Base-by-base conservation (phyloP, 2,888 invertebrate genomes). In the Podabrus alpinus region DNA sequence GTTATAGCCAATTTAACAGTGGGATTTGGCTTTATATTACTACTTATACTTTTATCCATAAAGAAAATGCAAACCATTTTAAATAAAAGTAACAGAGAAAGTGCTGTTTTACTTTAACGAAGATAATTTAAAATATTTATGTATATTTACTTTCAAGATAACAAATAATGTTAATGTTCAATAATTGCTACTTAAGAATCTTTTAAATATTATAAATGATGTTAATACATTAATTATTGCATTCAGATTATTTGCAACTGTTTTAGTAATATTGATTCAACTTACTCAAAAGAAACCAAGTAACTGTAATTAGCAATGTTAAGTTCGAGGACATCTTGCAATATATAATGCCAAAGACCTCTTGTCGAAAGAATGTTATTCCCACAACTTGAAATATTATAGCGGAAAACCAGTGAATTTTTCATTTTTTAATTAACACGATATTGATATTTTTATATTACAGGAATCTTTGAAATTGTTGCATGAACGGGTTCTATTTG, bases 261-360 rank as follows among this genome's bases (percentile, higher is more conserved):
- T 17, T 64, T 64, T 64, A 64, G 15, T 64, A 19, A 64, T 64
- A 64, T 64, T 21, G 62, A 64, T 64, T 64, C 62, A n/a, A 21
- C 15, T 64, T 17, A 45, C 45, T 16, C 25, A 60, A 25, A 60
- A 45, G 45, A 70, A 45, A 17, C n/a, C 64, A 70, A 70, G 62
- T 70, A 70, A 70, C 70, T 70, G 70, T 70, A 61, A 69, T 69
- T 69, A 70, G 45, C 70, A 45, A 29, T 25, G 45, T 64, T 64
- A 70, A 70, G 70, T 70, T 70, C 70, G 70, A 70, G 70, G 70
- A 70, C 70, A 70, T 70, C 62, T 70, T 64, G 70, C 62, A 70
- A 64, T 64, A 64, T 64, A 70, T 64, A 62, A 70, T 64, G 64
- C 62, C 70, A 70, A 70, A 70, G 70, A 70, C 70, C 70, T 70